Percentiles rank a stretch among this genome's conserved stretches.
phyloP scores from a whole-genome alignment of 2,113 vertebrate species.

The Neotoma lepida region DNA sequence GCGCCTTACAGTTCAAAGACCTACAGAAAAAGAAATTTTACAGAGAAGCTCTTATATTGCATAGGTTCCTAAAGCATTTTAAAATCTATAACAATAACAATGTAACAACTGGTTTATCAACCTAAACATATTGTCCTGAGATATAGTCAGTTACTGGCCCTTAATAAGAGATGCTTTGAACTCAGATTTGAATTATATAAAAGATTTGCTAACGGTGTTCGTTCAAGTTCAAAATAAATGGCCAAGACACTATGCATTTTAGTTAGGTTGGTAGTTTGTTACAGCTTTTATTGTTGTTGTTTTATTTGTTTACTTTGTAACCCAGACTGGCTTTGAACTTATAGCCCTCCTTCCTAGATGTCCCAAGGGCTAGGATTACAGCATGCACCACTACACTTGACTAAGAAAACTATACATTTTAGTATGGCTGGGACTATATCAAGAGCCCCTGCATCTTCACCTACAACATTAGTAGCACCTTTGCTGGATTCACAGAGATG shows the following conservation, averaged over 20 bases:
- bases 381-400: background rate
- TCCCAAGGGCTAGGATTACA: background rate
- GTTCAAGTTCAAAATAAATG: constrained; percentile 32
- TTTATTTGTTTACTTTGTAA: background rate
- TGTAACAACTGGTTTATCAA: background rate
- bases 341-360: background rate
- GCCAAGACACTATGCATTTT: background rate
- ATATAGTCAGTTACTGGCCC: background rate
- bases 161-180: background rate
- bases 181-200: constrained; percentile 5
- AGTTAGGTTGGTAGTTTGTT: background rate
- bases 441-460: background rate
- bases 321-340: background rate
- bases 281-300: background rate
- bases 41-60: background rate
- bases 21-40: background rate
- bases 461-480: background rate
- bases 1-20: constrained; percentile 7
- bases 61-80: constrained; percentile 3
- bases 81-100: constrained; percentile 2
- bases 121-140: background rate
- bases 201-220: background rate
- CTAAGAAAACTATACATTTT: background rate
- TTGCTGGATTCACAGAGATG: background rate
- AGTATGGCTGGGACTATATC: background rate